Base-by-base conservation (phyloP, 2,113 vertebrate species). In the Sarotherodon lohbergeri region DNA sequence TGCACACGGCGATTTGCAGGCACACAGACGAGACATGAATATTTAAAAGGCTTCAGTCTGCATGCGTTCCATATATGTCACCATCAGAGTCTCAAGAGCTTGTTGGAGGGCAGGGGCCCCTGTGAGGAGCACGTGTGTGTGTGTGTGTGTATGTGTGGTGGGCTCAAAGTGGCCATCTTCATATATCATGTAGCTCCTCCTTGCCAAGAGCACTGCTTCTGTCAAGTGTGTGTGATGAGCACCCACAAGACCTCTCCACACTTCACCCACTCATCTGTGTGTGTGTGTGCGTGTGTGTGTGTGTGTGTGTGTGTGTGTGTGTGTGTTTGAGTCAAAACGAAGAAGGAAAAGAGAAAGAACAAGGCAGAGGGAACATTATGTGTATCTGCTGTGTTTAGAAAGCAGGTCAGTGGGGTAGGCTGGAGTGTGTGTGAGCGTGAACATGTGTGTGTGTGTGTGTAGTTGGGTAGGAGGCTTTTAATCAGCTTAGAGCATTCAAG, bases 41-140 rank as follows among this genome's bases (percentile, higher is more conserved):
- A 96, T 96, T 96, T 95, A 95, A 95, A 79, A 95, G 88, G 89
- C 80, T 93, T 92, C 89, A 91, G 92, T 96, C 94, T 95, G 94
- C 91, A 88, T 91, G 91, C 71, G 94, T 94, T 96, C 94, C 91
- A 95, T 95, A 94, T 96, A 92, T 96, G 95, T 96, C 96, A 96
- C 93, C 93, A 91, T 90, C 92, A 91, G 79, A 56, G 59, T 90
- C 93, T 91, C 88, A 82, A 93, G 93, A 93, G 92, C 92, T 90
- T 89, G 88, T 94, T 86, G 89, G 90, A 93, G 93, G 91, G 90
- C 92, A 94, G 94, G 91, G 88, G 90, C 92, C 91, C 43, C 95
- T 91, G 90, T 92, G 92, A 94, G 90, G 63, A 24, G 59, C 32
- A 50, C 32, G 4, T 27, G 13, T 66, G 89, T 81, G 81, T 87